Conservation (phyloP, 2,888 invertebrate species). For the Embidobia sp. region DNA sequence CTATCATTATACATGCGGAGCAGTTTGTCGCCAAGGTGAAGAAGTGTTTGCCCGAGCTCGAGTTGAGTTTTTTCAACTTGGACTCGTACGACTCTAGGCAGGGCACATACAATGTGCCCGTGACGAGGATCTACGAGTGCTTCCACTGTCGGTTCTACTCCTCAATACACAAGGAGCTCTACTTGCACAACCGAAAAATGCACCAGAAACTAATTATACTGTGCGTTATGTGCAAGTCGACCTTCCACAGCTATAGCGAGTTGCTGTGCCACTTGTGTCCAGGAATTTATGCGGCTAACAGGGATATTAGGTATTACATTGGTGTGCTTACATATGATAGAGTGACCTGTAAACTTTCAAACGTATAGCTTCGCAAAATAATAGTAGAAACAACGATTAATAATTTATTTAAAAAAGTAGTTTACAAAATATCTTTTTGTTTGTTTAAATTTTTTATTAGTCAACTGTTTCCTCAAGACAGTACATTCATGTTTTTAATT, state of each 20-base stretch:
- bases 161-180: conserved; percentile 91
- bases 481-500: no score
- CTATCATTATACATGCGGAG: conserved; percentile 77
- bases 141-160: conserved; percentile 92
- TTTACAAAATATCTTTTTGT: no score
- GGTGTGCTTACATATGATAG: neutral
- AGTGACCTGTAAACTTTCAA: no score
- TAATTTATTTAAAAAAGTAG: no score
- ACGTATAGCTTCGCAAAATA: no score
- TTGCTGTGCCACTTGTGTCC: conserved; percentile 93
- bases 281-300: conserved; percentile 85
- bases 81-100: conserved; percentile 86
- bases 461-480: no score
- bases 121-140: conserved; percentile 90
- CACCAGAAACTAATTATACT: conserved; percentile 91
- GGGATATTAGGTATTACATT: conserved; percentile 82
- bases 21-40: conserved; percentile 86
- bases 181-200: conserved; percentile 92
- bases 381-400: no score
- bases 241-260: conserved; percentile 94
- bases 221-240: conserved; percentile 93
- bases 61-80: conserved; percentile 87
- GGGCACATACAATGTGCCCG: conserved; percentile 82
- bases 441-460: no score
- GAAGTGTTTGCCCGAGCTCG: conserved; percentile 85